Conservation (phyloP, 2,888 invertebrate genomes). For the Chrysina gloriosa region DNA sequence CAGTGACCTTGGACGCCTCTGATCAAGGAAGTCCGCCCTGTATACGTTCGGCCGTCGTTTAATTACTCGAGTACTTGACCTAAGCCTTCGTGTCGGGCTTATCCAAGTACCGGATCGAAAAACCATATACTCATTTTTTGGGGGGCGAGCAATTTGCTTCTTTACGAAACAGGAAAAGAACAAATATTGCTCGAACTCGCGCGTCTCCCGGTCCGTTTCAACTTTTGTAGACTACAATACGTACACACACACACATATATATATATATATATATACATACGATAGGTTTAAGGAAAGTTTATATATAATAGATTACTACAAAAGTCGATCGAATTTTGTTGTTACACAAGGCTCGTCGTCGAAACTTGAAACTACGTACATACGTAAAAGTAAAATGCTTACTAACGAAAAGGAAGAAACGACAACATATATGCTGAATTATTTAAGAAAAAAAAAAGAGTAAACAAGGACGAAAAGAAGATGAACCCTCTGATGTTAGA, state of each 20-base stretch:
- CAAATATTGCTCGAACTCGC: slow-evolving; percentile 17
- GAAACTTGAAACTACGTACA: too few species aligned
- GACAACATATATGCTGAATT: slow-evolving; percentile 5
- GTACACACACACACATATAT: background rate
- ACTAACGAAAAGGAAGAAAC: slow-evolving; percentile 19
- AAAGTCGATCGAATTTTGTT: slow-evolving; percentile 28
- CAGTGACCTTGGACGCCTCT: slow-evolving; percentile 51
- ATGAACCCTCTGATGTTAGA: slow-evolving; percentile 58
- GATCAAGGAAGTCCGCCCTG: slow-evolving; percentile 56
- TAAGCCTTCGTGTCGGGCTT: slow-evolving; percentile 56
- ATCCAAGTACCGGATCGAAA: slow-evolving; percentile 41
- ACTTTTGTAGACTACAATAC: slow-evolving; percentile 28
- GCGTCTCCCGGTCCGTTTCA: slow-evolving; percentile 5
- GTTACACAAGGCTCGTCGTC: slow-evolving; percentile 29
- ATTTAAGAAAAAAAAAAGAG: slow-evolving; percentile 22
- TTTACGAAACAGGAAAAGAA: slow-evolving; percentile 18
- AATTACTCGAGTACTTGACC: slow-evolving; percentile 43
- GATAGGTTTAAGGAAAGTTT: slow-evolving; percentile 58
- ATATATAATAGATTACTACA: slow-evolving; percentile 48
- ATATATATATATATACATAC: slow-evolving; percentile 7
- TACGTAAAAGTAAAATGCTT: slow-evolving; percentile 26
- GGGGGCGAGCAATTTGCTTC: slow-evolving; percentile 26
- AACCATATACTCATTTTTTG: slow-evolving; percentile 29
- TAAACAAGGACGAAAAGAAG: too few species aligned
- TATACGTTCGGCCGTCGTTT: slow-evolving; percentile 50